phyloP scores from a whole-genome alignment of 1,140 invertebrate species.

The Rhizoglyphus robini region DNA sequence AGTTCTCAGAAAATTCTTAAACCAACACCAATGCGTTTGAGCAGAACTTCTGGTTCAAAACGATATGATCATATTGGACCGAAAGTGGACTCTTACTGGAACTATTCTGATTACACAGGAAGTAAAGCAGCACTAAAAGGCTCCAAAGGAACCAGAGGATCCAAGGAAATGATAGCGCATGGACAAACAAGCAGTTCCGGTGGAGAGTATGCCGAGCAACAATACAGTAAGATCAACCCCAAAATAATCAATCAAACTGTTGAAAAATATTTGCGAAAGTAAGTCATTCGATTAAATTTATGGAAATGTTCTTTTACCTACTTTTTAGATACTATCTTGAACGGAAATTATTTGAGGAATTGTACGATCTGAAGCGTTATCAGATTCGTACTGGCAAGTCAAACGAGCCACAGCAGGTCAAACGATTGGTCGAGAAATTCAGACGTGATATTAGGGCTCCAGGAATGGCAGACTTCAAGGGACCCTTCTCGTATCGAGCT shows the following conservation, averaged over 20 bases:
- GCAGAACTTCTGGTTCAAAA: too few relatives aligned
- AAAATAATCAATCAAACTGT: constrained; percentile 20
- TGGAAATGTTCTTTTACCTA: not conserved
- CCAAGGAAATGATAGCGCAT: constrained; percentile 1
- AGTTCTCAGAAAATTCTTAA: too few relatives aligned
- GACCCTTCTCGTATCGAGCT: constrained; percentile 59
- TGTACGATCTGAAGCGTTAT: constrained; percentile 76
- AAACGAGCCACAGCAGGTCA: constrained; percentile 76
- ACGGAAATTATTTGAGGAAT: constrained; percentile 79
- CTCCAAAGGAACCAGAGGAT: not conserved
- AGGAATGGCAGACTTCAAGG: constrained; percentile 53
- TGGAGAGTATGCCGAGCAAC: not conserved
- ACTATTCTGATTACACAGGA: not conserved
- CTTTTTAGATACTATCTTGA: constrained; percentile 62
- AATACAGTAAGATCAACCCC: constrained; percentile 2
- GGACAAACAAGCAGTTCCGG: not conserved
- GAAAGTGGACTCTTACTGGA: constrained; percentile 9
- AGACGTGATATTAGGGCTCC: constrained; percentile 56
- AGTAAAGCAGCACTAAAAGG: not conserved
- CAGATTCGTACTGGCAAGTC: constrained; percentile 76
- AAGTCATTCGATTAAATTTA: not conserved
- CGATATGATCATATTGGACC: constrained; percentile 3
- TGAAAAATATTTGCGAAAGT: constrained; percentile 22
- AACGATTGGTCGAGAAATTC: constrained; percentile 62
- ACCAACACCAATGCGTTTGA: too few relatives aligned